Base-by-base conservation (phyloP, 2,113 vertebrate species). In the Orycteropus afer region DNA sequence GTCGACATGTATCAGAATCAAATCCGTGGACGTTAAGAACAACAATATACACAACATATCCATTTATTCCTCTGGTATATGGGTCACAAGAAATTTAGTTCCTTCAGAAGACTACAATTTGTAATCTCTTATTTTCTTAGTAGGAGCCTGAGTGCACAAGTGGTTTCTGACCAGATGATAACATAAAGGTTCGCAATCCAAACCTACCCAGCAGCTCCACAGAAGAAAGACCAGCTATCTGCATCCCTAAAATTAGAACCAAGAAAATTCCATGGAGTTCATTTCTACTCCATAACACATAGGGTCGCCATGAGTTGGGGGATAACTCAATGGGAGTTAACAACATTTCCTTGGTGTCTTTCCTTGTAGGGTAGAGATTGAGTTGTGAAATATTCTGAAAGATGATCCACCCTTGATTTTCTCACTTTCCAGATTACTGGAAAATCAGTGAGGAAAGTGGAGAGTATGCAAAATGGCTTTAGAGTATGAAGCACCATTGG, bases 341-440 rank as follows among this genome's bases (percentile, higher is more conserved):
- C 27, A 61, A 61, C 65, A 45, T 29, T 76, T 76, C 2, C 42
- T 29, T 29, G 27, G 25, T 47, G 47, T 17, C 34, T 86, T 86
- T 67, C 8, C 11, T 80, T 91, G 63, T 55, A 42, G 59, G 47
- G 9, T 45, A 23, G 32, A 42, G 42, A 55, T 5, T 78, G 86
- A 95, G 22, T 49, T 77, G 23, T 40, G 69, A 81, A 69, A 73
- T 94, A 86, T 37, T 29, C 73, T 89, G 45, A 74, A 86, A 93
- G 55, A 90, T 59, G 53, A 81, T 20, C 11, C 25, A 2, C 8
- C 92, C 15, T 27, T 81, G 32, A 73, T 74, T 71, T 77, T 25
- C 59, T 93, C 57, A 45, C 67, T 73, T 77, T 57, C 40, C 65
- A 71, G 22, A 59, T 94, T 86, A 69, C 40, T 34, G 51, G n/a